Percentiles rank a stretch among this genome's conserved stretches.
phyloP scores from a whole-genome alignment of 2,797 vertebrate genomes.

The Urocyon cinereoargenteus region DNA sequence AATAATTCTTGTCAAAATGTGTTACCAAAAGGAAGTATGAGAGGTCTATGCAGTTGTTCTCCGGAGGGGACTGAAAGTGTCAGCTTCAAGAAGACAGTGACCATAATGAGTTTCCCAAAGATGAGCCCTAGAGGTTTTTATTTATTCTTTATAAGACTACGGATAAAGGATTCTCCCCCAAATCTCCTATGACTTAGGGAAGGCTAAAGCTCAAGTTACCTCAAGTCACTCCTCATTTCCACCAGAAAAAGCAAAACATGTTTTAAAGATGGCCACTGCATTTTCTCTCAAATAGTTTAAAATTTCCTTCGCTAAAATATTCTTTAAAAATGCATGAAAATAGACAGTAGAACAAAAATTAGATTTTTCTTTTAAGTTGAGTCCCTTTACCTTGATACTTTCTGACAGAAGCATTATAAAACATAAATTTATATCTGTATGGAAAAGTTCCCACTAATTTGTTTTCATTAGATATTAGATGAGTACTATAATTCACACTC shows the following conservation, averaged over 20 bases:
- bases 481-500: not conserved
- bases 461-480: conserved; percentile 45
- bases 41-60: not conserved
- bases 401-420: conserved; percentile 63
- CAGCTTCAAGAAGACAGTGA: not conserved
- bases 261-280: not conserved
- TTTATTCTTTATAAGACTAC: not conserved
- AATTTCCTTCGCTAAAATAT: not conserved
- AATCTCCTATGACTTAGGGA: not conserved
- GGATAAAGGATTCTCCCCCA: not conserved
- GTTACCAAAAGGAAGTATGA: not conserved
- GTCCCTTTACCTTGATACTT: not conserved
- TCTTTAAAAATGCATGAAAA: not conserved
- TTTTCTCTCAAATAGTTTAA: not conserved
- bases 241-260: not conserved
- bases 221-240: not conserved
- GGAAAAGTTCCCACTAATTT: conserved; percentile 49
- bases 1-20: conserved; percentile 17
- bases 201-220: not conserved
- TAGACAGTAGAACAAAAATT: not conserved
- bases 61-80: not conserved
- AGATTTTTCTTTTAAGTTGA: not conserved
- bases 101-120: not conserved
- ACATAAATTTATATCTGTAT: not conserved
- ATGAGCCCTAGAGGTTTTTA: not conserved